Evolutionary conservation across 2,797 vertebrate genomes (phyloP).

Genomic region (Menidia menidia): DNA sequence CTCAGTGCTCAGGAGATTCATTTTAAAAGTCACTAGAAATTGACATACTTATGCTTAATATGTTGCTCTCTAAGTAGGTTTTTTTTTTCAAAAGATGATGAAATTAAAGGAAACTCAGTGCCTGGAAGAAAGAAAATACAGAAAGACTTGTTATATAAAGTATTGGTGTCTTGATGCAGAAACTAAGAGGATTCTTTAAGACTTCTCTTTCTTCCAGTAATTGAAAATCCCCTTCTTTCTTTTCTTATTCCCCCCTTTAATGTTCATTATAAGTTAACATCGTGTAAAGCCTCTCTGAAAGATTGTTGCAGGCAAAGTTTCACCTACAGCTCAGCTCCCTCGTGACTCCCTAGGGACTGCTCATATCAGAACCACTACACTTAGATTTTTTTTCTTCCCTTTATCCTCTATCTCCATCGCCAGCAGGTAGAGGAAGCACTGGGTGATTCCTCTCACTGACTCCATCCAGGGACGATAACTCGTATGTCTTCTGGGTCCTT

Average conservation of each 20-base stretch:
- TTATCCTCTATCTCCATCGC: conserved; percentile 56
- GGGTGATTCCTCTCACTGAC: conserved; percentile 50
- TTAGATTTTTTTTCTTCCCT: conserved; percentile 61
- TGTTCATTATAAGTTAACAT: conserved; percentile 35
- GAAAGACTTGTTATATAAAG: conserved; percentile 4
- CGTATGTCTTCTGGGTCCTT: conserved; percentile 43
- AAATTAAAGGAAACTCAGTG: conserved; percentile 18
- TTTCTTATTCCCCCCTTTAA: conserved; percentile 24
- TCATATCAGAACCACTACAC: conserved; percentile 49
- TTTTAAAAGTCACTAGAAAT: conserved; percentile 3
- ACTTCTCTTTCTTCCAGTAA: conserved; percentile 7
- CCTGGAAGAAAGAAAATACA: conserved; percentile 19
- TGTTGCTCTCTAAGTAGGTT: conserved; percentile 21
- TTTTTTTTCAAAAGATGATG: conserved; percentile 19
- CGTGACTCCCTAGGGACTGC: conserved; percentile 56
- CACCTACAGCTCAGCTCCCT: conserved; percentile 57
- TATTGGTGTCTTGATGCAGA: conserved; percentile 24
- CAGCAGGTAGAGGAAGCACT: conserved; percentile 42
- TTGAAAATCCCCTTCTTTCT: conserved; percentile 10
- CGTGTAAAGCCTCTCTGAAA: conserved; percentile 61
- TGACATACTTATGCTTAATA: conserved; percentile 18
- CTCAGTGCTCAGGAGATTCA: conserved; percentile 4
- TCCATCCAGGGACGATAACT: conserved; percentile 44
- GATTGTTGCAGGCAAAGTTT: conserved; percentile 67
- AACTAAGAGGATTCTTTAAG: conserved; percentile 24